These are phyloP conservation scores for Zenarchopterus dispar DNA, from an alignment of 2,797 vertebrate species.

Conservation along the genomic window DNA sequence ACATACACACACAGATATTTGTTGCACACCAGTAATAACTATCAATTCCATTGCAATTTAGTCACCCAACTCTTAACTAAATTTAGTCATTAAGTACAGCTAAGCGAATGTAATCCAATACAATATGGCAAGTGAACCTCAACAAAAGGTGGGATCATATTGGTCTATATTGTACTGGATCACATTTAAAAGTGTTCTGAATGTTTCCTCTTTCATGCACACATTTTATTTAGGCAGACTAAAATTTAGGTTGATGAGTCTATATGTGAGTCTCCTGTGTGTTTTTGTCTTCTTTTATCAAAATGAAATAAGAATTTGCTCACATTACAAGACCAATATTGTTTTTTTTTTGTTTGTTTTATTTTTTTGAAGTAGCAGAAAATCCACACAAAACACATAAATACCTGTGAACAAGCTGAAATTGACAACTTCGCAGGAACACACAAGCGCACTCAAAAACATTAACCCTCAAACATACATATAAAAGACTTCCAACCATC, in stretches of 20 bases:
- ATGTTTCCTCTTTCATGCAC: not conserved
- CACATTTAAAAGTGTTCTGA: not conserved
- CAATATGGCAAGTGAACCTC: not conserved
- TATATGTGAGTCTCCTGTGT: not conserved
- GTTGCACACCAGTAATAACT: conserved; percentile 10
- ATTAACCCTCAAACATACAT: conserved; percentile 23
- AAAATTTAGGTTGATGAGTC: not conserved
- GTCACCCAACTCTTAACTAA: conserved; percentile 26
- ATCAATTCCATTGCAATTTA: conserved; percentile 28
- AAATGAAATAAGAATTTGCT: conserved; percentile 34
- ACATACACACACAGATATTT: conserved; percentile 8
- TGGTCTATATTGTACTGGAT: not conserved
- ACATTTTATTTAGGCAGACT: not conserved
- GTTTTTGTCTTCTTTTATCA: conserved; percentile 28
- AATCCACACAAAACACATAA: conserved; percentile 45
- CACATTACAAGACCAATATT: conserved; percentile 60
- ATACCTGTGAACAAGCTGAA: conserved; percentile 45
- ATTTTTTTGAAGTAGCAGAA: conserved; percentile 52
- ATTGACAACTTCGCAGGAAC: conserved; percentile 44
- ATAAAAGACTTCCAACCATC: conserved; percentile 66
- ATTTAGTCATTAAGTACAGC: not conserved
- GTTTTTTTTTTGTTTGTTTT: conserved; percentile 51
- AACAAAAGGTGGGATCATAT: not conserved
- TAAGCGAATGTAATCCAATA: not conserved
- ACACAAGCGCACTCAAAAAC: conserved; percentile 13